Evolutionary conservation across 2,113 vertebrate genomes (phyloP).

Genomic region (Ahaetulla prasina): DNA sequence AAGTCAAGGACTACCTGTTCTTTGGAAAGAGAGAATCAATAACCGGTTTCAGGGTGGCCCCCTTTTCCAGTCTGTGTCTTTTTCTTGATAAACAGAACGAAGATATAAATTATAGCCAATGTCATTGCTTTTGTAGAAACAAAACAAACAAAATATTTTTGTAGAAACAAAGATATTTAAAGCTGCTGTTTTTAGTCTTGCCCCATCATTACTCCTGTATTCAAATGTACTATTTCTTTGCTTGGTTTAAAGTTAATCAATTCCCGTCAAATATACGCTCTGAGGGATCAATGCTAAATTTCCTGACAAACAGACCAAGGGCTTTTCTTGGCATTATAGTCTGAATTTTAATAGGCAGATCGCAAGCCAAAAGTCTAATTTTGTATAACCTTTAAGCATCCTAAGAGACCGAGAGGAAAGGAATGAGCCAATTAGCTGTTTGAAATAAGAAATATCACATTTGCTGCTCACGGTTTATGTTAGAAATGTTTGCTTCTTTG

Average conservation of each 20-base stretch:
- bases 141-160: too few species aligned
- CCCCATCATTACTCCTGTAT: not conserved
- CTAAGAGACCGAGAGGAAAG: conserved; percentile 37
- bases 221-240: conserved; percentile 36
- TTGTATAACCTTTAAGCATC: conserved; percentile 20
- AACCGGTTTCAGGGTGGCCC: not conserved
- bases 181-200: not conserved
- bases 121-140: conserved; percentile 28
- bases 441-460: conserved; percentile 36
- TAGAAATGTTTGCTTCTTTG: conserved; percentile 29
- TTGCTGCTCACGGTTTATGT: conserved; percentile 6
- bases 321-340: not conserved
- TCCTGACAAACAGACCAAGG: conserved; percentile 36
- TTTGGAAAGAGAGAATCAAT: not conserved
- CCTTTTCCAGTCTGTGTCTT: not conserved
- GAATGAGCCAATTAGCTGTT: conserved; percentile 35
- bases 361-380: conserved; percentile 53
- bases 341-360: conserved; percentile 20
- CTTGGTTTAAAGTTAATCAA: conserved; percentile 41
- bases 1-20: too few species aligned
- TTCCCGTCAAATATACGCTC: conserved; percentile 35
- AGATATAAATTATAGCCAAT: conserved; percentile 40
- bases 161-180: conserved; percentile 8
- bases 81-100: not conserved
- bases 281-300: conserved; percentile 42